These are phyloP conservation scores for Phasianus colchicus DNA, from an alignment of 2,113 vertebrate genomes.

Conservation along the genomic window DNA sequence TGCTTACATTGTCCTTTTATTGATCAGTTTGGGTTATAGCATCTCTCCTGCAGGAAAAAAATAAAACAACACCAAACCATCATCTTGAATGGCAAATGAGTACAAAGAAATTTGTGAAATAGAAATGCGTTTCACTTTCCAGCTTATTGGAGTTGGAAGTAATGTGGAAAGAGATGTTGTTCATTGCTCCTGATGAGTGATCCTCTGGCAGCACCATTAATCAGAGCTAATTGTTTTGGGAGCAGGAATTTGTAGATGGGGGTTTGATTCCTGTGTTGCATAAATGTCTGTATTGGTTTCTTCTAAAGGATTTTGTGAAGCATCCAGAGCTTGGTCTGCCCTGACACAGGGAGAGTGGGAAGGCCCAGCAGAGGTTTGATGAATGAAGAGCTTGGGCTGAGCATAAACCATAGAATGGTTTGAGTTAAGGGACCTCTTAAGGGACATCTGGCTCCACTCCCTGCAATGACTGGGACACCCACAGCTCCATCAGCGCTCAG, in stretches of 20 bases:
- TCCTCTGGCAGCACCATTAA: slow-evolving; percentile 47
- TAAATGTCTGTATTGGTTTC: neutral
- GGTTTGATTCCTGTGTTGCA: neutral
- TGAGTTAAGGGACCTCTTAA: too few relatives aligned
- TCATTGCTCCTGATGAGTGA: slow-evolving; percentile 52
- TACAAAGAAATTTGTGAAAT: neutral
- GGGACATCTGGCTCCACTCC: neutral
- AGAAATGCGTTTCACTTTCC: neutral
- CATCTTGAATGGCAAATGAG: neutral
- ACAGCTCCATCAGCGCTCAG: too few relatives aligned
- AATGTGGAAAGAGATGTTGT: slow-evolving; percentile 22
- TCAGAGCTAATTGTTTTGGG: slow-evolving; percentile 46
- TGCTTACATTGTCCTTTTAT: too few relatives aligned
- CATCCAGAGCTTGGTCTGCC: neutral
- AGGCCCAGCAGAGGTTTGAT: neutral
- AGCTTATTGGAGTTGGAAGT: slow-evolving; percentile 25
- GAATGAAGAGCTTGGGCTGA: neutral
- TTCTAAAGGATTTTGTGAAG: neutral
- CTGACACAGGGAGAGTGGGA: neutral
- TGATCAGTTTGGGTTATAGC: neutral
- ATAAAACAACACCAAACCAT: neutral
- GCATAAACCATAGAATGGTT: neutral
- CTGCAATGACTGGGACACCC: accelerated
- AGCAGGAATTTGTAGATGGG: neutral
- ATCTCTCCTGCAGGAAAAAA: neutral